These are phyloP conservation scores for Echinometra lucunter DNA, from an alignment of 53 echinoderm and acorn worm species.

Conservation along the genomic window DNA sequence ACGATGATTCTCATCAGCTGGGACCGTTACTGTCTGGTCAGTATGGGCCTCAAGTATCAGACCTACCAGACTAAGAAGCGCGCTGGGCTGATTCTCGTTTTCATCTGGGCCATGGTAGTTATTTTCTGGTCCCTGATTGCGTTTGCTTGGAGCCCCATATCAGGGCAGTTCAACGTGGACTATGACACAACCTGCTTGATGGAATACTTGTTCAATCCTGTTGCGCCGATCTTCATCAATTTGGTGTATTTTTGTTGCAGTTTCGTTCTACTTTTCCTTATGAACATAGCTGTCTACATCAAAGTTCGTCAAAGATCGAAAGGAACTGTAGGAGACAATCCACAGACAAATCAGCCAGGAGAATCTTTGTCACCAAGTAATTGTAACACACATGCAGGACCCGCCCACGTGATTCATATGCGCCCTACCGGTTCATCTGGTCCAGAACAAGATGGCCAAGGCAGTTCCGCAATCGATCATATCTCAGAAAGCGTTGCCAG, in stretches of 20 bases:
- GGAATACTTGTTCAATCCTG: conserved; percentile 64
- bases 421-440: not conserved
- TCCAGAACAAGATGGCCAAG: not conserved
- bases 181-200: conserved; percentile 72
- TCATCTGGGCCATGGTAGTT: conserved; percentile 69
- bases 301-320: conserved; percentile 81
- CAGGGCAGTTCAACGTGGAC: conserved; percentile 38
- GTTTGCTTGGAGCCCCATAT: conserved; percentile 71
- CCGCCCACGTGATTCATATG: too few relatives aligned
- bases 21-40: conserved; percentile 90
- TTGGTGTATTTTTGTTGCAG: conserved; percentile 77
- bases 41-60: conserved; percentile 81
- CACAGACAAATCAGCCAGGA: not conserved
- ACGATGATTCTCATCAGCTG: conserved; percentile 87
- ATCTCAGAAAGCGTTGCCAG: not conserved
- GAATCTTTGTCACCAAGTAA: not conserved
- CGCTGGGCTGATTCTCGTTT: conserved; percentile 24
- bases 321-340: conserved; percentile 58
- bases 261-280: conserved; percentile 66
- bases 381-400: not conserved
- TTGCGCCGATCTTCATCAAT: conserved; percentile 69
- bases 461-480: not conserved
- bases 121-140: conserved; percentile 71
- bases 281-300: conserved; percentile 81
- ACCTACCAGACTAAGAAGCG: conserved; percentile 75